Evolutionary conservation across 1,140 invertebrate species (phyloP).

Genomic region (Aphelenchoides fujianensis): DNA sequence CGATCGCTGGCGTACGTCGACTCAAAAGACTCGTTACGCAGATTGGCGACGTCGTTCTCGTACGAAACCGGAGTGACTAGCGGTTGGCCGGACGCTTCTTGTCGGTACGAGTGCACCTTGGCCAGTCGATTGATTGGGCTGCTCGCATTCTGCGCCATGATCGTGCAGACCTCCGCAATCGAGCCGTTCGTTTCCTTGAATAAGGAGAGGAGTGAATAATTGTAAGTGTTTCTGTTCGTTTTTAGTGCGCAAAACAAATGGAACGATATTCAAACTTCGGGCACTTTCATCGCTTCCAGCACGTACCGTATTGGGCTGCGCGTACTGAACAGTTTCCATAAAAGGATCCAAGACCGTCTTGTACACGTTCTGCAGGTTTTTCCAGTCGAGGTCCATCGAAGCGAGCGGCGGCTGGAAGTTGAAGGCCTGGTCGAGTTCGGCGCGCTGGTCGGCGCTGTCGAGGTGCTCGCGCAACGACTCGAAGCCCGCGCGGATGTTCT

Average conservation of each 20-base stretch:
- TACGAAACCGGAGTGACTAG: background rate
- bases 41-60: background rate
- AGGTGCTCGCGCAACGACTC: background rate
- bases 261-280: too few relatives aligned
- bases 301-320: conserved; percentile 26
- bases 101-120: conserved; percentile 22
- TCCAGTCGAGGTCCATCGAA: conserved; percentile 12
- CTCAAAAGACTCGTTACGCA: background rate
- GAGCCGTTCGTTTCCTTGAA: background rate
- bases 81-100: background rate
- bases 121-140: conserved; percentile 18
- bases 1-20: background rate
- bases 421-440: conserved; percentile 5
- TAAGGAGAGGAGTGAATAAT: background rate
- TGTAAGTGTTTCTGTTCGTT: conserved; percentile 14
- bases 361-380: conserved; percentile 18
- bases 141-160: conserved; percentile 19
- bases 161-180: conserved; percentile 29
- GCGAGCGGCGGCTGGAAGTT: background rate
- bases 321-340: conserved; percentile 24
- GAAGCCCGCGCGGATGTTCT: conserved; percentile 18
- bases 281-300: too few relatives aligned
- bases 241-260: too few relatives aligned
- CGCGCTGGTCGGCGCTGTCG: conserved; percentile 13
- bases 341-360: conserved; percentile 6